Conservation (phyloP, 2,113 vertebrate genomes). For the Sceloporus tristichus region DNA sequence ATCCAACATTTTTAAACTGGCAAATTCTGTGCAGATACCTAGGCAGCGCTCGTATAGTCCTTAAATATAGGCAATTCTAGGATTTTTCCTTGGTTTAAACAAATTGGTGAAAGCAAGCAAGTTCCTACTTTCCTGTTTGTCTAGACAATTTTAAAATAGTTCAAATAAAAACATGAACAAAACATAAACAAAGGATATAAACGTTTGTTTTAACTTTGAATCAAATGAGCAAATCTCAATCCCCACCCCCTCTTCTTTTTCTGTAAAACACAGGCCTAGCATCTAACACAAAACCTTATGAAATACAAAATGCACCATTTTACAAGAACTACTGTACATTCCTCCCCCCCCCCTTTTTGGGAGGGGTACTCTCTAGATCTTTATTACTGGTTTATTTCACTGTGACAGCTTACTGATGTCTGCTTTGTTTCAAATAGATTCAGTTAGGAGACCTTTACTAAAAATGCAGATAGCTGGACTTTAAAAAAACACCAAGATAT, state of each 20-base stretch:
- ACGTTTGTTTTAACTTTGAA: not conserved
- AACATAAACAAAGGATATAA: not conserved
- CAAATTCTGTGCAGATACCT: not conserved
- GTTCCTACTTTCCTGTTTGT: not conserved
- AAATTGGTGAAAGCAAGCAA: not conserved
- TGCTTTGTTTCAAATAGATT: constrained; percentile 49
- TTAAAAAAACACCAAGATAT: not conserved
- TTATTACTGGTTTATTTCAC: constrained; percentile 55
- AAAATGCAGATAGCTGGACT: constrained; percentile 27
- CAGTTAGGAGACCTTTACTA: constrained; percentile 45
- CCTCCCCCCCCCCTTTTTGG: constrained; percentile 2
- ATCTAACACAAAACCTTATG: constrained; percentile 38
- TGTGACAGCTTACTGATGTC: constrained; percentile 57
- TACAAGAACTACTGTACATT: constrained; percentile 28
- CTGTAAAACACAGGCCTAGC: not conserved
- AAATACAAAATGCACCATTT: constrained; percentile 13
- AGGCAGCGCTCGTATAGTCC: not conserved
- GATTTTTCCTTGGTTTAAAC: not conserved
- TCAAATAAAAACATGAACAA: constrained; percentile 3
- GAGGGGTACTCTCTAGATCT: constrained; percentile 28
- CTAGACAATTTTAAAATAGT: not conserved
- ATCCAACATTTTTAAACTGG: not conserved
- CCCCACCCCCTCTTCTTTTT: not conserved
- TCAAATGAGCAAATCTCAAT: not conserved
- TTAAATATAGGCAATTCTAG: not conserved